A percentile compares a stretch with the other conserved stretches of the same genome.
Conservation (phyloP, 2,113 vertebrate species). For the Otocyon megalotis region DNA sequence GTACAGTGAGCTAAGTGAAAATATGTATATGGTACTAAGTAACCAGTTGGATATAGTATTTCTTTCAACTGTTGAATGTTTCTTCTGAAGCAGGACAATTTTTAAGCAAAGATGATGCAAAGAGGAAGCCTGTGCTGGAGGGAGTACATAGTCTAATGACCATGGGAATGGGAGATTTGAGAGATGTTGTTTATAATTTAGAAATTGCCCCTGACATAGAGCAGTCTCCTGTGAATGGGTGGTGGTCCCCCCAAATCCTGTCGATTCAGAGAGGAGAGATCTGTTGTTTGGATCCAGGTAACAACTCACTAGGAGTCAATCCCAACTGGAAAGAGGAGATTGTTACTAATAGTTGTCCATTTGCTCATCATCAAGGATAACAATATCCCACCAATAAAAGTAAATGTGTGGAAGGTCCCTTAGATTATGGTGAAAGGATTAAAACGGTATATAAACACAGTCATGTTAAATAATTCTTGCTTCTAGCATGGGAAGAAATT, state of each 20-base stretch:
- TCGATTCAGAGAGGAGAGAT: neutral
- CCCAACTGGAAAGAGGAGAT: neutral
- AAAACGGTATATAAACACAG: neutral
- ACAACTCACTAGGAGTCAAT: neutral
- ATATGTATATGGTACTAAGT: neutral
- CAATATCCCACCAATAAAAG: neutral
- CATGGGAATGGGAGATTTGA: neutral
- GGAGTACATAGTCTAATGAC: neutral
- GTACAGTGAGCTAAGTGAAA: neutral
- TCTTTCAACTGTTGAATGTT: neutral
- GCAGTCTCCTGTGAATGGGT: neutral
- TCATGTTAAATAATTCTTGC: neutral
- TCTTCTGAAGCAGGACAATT: neutral
- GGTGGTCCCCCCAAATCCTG: rapidly evolving
- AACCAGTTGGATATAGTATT: neutral
- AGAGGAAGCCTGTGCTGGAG: neutral
- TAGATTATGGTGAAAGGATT: neutral
- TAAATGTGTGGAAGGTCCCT: neutral
- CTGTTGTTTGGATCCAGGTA: neutral
- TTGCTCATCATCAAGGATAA: neutral
- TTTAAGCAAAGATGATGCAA: neutral
- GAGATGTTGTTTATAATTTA: neutral
- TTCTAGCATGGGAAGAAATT: neutral
- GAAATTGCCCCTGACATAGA: neutral
- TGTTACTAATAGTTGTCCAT: neutral